phyloP scores from a whole-genome alignment of 2,888 invertebrate species.

The Tachina lurida region DNA sequence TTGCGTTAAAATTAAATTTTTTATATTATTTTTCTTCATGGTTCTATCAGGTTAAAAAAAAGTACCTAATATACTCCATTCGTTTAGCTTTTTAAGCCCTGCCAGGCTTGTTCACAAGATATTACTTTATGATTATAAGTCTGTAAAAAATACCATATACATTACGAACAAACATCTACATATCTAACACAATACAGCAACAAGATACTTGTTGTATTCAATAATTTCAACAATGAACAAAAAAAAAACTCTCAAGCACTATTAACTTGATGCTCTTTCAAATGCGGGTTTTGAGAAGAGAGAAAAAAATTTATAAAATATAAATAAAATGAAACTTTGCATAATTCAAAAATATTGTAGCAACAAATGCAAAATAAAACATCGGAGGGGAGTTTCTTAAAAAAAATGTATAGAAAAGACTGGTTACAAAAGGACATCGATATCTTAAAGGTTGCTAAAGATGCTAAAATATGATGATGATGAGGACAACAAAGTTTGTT shows the following conservation, averaged over 20 bases:
- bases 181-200: constrained; percentile 57
- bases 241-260: constrained; percentile 64
- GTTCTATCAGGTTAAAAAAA: too few species aligned
- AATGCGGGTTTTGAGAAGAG: constrained; percentile 63
- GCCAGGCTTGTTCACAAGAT: constrained; percentile 9
- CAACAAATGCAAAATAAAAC: constrained; percentile 54
- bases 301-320: constrained; percentile 52
- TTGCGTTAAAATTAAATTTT: too few species aligned
- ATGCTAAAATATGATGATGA: constrained; percentile 72
- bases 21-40: too few species aligned
- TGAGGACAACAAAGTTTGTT: constrained; percentile 74
- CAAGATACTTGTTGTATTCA: constrained; percentile 67
- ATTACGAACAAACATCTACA: constrained; percentile 18
- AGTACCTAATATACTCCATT: too few species aligned
- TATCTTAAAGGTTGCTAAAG: constrained; percentile 76
- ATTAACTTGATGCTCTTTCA: constrained; percentile 72
- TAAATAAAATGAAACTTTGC: constrained; percentile 69
- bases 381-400: constrained; percentile 68
- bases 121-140: constrained; percentile 55
- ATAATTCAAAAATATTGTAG: constrained; percentile 66
- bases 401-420: constrained; percentile 64
- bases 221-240: constrained; percentile 49
- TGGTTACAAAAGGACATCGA: constrained; percentile 80
- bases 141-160: background rate
- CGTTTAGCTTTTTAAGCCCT: constrained; percentile 17